Base-by-base conservation (phyloP, 2,888 invertebrate genomes). In the Perizoma affinitatum region DNA sequence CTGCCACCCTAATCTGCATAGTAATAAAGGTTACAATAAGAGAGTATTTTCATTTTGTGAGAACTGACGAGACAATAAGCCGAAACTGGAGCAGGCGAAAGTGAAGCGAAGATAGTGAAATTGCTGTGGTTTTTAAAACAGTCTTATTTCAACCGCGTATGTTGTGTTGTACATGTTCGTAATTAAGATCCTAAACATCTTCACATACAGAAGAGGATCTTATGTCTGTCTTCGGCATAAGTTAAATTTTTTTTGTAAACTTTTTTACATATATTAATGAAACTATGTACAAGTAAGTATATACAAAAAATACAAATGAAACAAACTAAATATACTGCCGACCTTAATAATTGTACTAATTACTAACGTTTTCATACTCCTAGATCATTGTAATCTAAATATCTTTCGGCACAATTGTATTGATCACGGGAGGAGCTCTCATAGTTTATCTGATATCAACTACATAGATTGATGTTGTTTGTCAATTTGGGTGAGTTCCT, bases 31-130 rank as follows among this genome's bases (percentile, higher is more conserved):
- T 58, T 54, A 65, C 44, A 61, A 61, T 69, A 53, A 64, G 43
- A 41, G 61, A 53, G 8, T 50, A 46, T 65, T 65, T 64, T 67
- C 64, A 70, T 70, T 50, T 59, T 63, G 59, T 68, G 66, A 72
- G 65, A 69, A 76, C 70, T 59, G 66, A 69, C 70, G 62, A 73
- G 72, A 79, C 76, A 79, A 79, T 75, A 70, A 65, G 47, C 62
- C 53, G 61, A 67, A 84, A 75, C 71, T 78, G 70, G 82, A 78
- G 67, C 82, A 78, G 71, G 83, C 80, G 84, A 84, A 84, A 84
- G 84, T 82, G 76, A 74, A 77, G 67, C 70, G 73, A 76, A 73
- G 73, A 68, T 66, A 68, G 71, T 63, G 65, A 75, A 69, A 70
- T 67, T 61, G 65, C 62, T 59, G 61, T 69, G 70, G 78, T 72